These are phyloP conservation scores for Acanthococcus lagerstroemiae DNA, from an alignment of 2,888 invertebrate species.

Conservation along the genomic window DNA sequence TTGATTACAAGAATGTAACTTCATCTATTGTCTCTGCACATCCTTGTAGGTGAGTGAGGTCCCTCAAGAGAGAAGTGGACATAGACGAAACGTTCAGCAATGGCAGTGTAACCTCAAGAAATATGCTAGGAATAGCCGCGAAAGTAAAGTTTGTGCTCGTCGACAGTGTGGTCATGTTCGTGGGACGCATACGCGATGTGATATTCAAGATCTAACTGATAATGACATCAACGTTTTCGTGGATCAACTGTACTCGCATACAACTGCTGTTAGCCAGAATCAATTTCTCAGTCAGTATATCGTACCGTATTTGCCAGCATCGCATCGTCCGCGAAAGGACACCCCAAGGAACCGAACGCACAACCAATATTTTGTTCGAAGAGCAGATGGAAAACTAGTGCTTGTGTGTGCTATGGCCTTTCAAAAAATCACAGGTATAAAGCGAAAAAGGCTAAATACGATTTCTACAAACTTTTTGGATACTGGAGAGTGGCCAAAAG, in stretches of 20 bases:
- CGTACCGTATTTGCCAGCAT: not conserved
- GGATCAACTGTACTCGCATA: not conserved
- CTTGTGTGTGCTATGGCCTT: slow-evolving; percentile 8
- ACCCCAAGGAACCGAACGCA: not conserved
- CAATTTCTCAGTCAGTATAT: not conserved
- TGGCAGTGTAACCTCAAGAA: not conserved
- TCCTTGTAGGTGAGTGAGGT: too few relatives aligned
- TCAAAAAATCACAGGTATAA: slow-evolving; percentile 1
- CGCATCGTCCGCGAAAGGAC: not conserved
- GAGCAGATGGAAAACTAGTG: not conserved
- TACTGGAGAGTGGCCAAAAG: slow-evolving; percentile 9
- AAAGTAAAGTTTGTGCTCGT: not conserved
- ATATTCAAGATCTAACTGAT: not conserved
- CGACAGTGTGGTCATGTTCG: not conserved
- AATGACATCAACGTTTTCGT: not conserved
- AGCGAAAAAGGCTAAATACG: slow-evolving; percentile 9
- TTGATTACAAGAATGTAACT: too few relatives aligned
- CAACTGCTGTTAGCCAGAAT: not conserved
- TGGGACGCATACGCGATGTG: not conserved
- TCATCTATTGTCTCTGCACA: too few relatives aligned
- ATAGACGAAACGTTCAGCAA: not conserved
- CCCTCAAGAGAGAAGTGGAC: too few relatives aligned
- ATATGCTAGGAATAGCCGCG: not conserved
- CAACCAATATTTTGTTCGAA: not conserved
- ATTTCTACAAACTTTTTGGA: not conserved